Conservation (phyloP, 2,113 vertebrate genomes). For the Rhizomys pruinosus region DNA sequence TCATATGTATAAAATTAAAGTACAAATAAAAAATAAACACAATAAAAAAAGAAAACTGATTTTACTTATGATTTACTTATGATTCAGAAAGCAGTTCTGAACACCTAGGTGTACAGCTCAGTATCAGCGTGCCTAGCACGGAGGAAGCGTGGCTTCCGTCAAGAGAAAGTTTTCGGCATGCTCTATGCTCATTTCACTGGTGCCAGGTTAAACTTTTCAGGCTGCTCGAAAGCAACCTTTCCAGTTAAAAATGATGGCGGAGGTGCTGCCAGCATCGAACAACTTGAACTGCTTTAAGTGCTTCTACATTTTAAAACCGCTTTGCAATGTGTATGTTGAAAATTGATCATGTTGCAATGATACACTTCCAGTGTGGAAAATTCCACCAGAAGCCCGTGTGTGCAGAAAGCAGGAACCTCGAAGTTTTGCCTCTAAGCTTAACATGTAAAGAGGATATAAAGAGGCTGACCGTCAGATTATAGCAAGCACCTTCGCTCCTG, state of each 20-base stretch:
- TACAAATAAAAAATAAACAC: too few relatives aligned
- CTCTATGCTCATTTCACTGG: not conserved
- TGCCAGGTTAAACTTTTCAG: not conserved
- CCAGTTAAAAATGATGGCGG: conserved; percentile 40
- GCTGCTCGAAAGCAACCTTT: not conserved
- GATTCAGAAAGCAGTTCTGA: not conserved
- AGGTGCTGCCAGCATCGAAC: conserved; percentile 48
- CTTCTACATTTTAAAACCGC: conserved; percentile 71
- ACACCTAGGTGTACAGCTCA: too few relatives aligned
- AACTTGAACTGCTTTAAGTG: conserved; percentile 63
- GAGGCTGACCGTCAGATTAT: conserved; percentile 26
- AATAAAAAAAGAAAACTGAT: conserved; percentile 15
- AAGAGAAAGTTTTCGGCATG: not conserved
- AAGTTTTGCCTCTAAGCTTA: conserved; percentile 71
- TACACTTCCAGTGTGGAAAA: conserved; percentile 80
- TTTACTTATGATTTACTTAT: not conserved
- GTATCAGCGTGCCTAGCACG: too few relatives aligned
- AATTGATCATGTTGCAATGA: conserved; percentile 22
- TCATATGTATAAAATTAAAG: too few relatives aligned
- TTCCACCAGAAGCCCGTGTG: conserved; percentile 59
- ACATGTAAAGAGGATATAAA: conserved; percentile 70
- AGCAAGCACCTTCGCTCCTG: not conserved
- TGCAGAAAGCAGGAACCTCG: conserved; percentile 62
- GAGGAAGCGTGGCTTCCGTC: not conserved
- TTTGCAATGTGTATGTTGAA: conserved; percentile 65